phyloP scores from a whole-genome alignment of 2,888 invertebrate genomes.

The Crepidodera aurea region DNA sequence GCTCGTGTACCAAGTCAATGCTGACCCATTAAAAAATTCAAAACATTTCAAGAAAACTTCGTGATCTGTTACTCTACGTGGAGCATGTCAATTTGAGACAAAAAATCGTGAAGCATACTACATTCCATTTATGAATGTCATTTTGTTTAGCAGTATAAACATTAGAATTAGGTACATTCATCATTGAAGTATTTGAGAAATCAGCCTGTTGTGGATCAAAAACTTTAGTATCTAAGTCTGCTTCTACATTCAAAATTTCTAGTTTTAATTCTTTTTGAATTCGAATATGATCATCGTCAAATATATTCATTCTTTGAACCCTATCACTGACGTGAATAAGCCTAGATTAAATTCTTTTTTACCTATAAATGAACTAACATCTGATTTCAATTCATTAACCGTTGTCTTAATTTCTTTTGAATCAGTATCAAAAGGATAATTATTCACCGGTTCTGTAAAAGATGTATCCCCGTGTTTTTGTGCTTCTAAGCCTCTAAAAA shows the following conservation, averaged over 20 bases:
- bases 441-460: neutral
- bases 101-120: neutral
- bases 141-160: neutral
- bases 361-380: neutral
- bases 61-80: neutral
- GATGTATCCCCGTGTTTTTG: neutral
- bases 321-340: neutral
- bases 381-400: neutral
- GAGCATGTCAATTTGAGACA: slow-evolving; percentile 2
- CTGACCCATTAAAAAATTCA: slow-evolving; percentile 6
- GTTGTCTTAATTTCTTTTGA: neutral
- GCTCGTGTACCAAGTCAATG: neutral
- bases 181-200: too few relatives aligned
- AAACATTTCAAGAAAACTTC: slow-evolving; percentile 5
- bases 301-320: neutral
- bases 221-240: neutral
- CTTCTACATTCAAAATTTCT: neutral
- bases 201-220: too few relatives aligned
- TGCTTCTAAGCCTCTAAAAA: neutral
- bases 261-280: neutral
- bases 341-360: too few relatives aligned
- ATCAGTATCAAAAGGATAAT: neutral
- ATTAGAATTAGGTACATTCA: neutral
- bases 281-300: neutral
- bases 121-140: neutral